These are phyloP conservation scores for Hippocampus comes DNA, from an alignment of 2,113 vertebrate genomes.

Conservation along the genomic window DNA sequence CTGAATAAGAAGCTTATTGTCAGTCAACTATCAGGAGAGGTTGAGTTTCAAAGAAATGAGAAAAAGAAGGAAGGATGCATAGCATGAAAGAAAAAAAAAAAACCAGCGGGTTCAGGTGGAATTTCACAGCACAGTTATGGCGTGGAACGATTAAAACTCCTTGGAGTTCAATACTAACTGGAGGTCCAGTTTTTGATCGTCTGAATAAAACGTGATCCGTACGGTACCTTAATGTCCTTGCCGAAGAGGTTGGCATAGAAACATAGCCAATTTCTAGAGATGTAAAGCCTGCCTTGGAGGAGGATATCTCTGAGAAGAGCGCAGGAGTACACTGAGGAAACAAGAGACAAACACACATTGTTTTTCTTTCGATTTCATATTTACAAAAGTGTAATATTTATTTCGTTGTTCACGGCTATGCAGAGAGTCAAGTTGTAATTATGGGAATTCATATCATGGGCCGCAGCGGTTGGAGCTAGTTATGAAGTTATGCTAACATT, in stretches of 20 bases:
- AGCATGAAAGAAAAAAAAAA: slow-evolving; percentile 38
- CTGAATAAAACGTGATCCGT: slow-evolving; percentile 1
- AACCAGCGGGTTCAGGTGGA: slow-evolving; percentile 10
- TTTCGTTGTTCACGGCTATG: neutral
- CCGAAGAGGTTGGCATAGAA: slow-evolving; percentile 96
- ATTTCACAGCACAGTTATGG: neutral
- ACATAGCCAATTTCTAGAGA: slow-evolving; percentile 95
- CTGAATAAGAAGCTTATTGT: slow-evolving; percentile 59
- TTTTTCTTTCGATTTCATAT: neutral
- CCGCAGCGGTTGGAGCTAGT: neutral
- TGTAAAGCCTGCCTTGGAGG: slow-evolving; percentile 93
- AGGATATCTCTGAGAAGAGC: slow-evolving; percentile 93
- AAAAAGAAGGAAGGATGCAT: slow-evolving; percentile 28
- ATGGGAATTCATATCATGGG: neutral
- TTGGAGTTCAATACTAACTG: neutral
- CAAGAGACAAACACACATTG: slow-evolving; percentile 9
- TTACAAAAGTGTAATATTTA: neutral
- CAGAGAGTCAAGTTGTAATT: neutral
- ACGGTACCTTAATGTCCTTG: slow-evolving; percentile 91
- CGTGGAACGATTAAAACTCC: neutral
- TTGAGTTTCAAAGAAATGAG: slow-evolving; percentile 48
- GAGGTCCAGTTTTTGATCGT: no score
- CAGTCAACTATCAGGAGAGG: slow-evolving; percentile 38
- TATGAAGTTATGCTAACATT: neutral
- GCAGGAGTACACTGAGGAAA: slow-evolving; percentile 85